These are phyloP conservation scores for Chelmon rostratus DNA, from an alignment of 2,797 vertebrate genomes.

Conservation along the genomic window DNA sequence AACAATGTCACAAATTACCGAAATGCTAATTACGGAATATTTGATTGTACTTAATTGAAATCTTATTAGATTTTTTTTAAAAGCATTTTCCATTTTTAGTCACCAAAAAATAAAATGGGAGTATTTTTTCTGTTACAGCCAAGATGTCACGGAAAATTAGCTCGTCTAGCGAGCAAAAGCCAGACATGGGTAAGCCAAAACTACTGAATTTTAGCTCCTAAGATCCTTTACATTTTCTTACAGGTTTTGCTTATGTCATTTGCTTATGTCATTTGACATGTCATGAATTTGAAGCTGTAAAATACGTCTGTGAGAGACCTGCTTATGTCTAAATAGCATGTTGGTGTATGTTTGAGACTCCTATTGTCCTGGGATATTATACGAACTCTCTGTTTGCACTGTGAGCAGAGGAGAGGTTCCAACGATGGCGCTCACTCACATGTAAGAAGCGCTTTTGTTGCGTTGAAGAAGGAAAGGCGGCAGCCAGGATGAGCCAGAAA, in stretches of 20 bases:
- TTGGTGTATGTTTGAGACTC: slow-evolving; percentile 32
- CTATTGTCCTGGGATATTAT: slow-evolving; percentile 6
- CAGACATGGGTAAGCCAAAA: slow-evolving; percentile 93
- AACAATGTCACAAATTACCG: background rate
- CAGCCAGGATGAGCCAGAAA: slow-evolving; percentile 44
- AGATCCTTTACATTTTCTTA: slow-evolving; percentile 35
- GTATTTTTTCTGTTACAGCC: slow-evolving; percentile 90
- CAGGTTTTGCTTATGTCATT: slow-evolving; percentile 50
- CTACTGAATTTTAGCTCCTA: slow-evolving; percentile 55
- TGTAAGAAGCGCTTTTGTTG: slow-evolving; percentile 57
- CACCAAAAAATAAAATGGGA: slow-evolving; percentile 59
- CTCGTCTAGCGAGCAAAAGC: slow-evolving; percentile 95
- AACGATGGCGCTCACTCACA: slow-evolving; percentile 46
- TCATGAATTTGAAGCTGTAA: no score
- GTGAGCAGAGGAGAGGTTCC: slow-evolving; percentile 60
- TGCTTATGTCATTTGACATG: no score
- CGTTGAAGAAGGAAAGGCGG: slow-evolving; percentile 36
- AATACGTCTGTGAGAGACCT: no score
- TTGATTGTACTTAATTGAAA: background rate
- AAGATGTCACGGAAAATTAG: slow-evolving; percentile 99
- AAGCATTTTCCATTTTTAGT: slow-evolving; percentile 19
- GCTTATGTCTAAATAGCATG: slow-evolving; percentile 5
- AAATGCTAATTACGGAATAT: slow-evolving; percentile 1
- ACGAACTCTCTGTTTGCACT: slow-evolving; percentile 64
- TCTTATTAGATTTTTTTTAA: background rate